phyloP scores from a whole-genome alignment of 2,113 vertebrate species.

The Uropsilus gracilis region DNA sequence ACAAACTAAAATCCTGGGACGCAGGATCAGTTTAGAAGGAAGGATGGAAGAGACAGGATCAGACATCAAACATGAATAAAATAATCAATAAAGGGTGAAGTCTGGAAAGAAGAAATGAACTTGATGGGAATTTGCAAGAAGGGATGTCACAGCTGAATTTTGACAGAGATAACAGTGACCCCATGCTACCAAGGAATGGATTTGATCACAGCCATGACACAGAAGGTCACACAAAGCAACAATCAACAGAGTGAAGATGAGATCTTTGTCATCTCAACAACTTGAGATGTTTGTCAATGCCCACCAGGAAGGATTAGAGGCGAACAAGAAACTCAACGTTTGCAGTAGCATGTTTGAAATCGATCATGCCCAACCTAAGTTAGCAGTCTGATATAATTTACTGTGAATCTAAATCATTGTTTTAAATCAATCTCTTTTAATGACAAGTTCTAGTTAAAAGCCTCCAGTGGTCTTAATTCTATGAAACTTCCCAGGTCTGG shows the following conservation, averaged over 20 bases:
- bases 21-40: not conserved
- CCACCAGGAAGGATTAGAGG: not conserved
- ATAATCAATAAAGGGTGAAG: not conserved
- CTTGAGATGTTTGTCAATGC: not conserved
- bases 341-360: not conserved
- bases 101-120: not conserved
- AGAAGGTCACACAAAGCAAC: not conserved
- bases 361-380: not conserved
- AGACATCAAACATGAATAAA: not conserved
- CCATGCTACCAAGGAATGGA: not conserved
- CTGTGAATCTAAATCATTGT: conserved; percentile 1
- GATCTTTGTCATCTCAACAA: no score
- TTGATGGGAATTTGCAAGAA: not conserved
- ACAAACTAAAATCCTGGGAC: not conserved
- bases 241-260: not conserved
- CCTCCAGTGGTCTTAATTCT: not conserved
- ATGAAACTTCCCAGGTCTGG: not conserved
- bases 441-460: not conserved
- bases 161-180: not conserved
- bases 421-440: conserved; percentile 25
- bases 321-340: not conserved
- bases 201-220: not conserved
- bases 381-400: conserved; percentile 42
- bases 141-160: not conserved
- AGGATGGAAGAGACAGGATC: not conserved